Evolutionary conservation across 2,888 invertebrate genomes (phyloP).

Genomic region (Drosophila aldrichi): DNA sequence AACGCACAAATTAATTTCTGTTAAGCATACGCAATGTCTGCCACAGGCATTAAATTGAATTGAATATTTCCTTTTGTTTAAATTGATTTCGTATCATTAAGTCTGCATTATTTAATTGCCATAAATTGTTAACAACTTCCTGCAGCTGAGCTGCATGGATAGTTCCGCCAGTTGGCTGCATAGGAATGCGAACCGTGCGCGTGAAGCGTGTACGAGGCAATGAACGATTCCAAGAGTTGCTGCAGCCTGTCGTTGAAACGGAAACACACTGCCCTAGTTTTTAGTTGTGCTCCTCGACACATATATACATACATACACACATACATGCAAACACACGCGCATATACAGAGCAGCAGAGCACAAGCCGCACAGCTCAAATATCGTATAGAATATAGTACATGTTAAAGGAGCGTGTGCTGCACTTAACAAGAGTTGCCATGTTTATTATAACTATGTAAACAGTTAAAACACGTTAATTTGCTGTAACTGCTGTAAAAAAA

Average conservation of each 20-base stretch:
- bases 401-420: not conserved
- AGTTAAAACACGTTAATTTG: conserved; percentile 48
- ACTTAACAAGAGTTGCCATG: conserved; percentile 30
- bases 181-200: conserved; percentile 32
- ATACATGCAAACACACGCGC: not conserved
- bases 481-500: conserved; percentile 15
- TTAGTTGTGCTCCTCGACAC: conserved; percentile 58
- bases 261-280: conserved; percentile 85
- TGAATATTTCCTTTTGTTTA: not conserved
- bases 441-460: conserved; percentile 40
- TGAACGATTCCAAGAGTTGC: conserved; percentile 62
- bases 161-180: conserved; percentile 3
- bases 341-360: conserved; percentile 7
- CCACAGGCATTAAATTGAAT: not conserved
- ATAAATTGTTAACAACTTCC: conserved; percentile 6
- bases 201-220: conserved; percentile 59
- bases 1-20: conserved; percentile 49
- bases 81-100: not conserved
- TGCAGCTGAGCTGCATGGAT: not conserved
- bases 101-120: not conserved
- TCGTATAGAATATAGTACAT: conserved; percentile 1
- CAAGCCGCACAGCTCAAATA: conserved; percentile 33
- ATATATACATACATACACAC: conserved; percentile 35
- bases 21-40: conserved; percentile 52
- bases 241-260: conserved; percentile 69